Conservation (phyloP, 92 coral and sea anemone genomes). For the Zoanthus sansibaricus region DNA sequence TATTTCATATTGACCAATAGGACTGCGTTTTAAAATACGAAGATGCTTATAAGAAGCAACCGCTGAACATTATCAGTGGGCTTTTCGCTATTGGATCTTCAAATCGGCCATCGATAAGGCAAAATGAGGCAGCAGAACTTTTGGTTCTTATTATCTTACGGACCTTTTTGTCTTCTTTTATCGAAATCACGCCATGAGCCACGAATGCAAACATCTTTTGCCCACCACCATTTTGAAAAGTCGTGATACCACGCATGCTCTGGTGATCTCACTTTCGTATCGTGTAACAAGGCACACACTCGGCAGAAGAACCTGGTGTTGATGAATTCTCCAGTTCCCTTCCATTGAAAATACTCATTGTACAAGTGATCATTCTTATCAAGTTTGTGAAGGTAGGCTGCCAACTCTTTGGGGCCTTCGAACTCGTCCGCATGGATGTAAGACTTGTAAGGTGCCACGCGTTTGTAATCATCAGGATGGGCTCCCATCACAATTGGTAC, state of each 20-base stretch:
- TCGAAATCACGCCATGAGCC: conserved; percentile 30
- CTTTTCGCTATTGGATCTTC: too few relatives aligned
- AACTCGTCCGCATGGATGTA: conserved; percentile 40
- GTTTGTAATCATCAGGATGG: conserved; percentile 28
- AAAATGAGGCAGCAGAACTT: too few relatives aligned
- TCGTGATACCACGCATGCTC: neutral
- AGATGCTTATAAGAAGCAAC: too few relatives aligned
- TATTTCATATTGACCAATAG: too few relatives aligned
- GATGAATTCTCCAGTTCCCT: conserved; percentile 28
- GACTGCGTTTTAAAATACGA: too few relatives aligned
- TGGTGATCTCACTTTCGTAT: conserved; percentile 2
- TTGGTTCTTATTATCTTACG: too few relatives aligned
- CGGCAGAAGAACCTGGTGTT: conserved; percentile 37
- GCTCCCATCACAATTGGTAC: conserved; percentile 48
- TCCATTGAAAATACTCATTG: conserved; percentile 36
- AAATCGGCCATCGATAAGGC: too few relatives aligned
- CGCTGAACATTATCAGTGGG: too few relatives aligned
- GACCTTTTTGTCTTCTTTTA: neutral
- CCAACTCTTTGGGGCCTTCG: conserved; percentile 29
- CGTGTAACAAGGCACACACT: conserved; percentile 30
- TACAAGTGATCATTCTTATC: conserved; percentile 15
- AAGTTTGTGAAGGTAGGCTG: conserved; percentile 26
- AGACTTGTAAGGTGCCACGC: conserved; percentile 5
- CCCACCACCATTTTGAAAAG: conserved; percentile 26
- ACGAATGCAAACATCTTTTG: conserved; percentile 8